These are phyloP conservation scores for Strigamia transsilvanica DNA, from an alignment of 2,888 invertebrate species.

Conservation along the genomic window DNA sequence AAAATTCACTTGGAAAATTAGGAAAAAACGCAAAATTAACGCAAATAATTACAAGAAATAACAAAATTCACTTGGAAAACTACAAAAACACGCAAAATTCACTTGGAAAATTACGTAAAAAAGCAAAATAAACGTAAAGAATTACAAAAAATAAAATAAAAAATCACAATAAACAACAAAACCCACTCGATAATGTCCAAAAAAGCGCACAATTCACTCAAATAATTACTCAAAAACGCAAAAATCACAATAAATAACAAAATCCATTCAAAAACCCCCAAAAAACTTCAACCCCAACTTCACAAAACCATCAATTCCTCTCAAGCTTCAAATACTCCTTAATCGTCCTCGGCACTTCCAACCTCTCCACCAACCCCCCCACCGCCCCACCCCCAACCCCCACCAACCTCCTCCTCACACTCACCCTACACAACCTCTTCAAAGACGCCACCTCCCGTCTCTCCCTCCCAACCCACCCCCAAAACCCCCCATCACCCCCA, in stretches of 20 bases:
- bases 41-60: not conserved
- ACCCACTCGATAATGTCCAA: too few species aligned
- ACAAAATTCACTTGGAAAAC: not conserved
- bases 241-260: not conserved
- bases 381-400: not conserved
- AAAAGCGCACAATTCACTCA: too few species aligned
- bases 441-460: not conserved
- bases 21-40: not conserved
- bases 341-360: not conserved
- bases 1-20: not conserved
- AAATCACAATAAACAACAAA: too few species aligned
- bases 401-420: not conserved
- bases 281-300: too few species aligned
- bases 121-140: not conserved
- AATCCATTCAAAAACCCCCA: too few species aligned
- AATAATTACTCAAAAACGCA: too few species aligned
- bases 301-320: not conserved
- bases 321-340: conserved; percentile 9
- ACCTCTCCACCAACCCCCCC: not conserved
- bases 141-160: not conserved
- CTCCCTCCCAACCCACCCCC: not conserved
- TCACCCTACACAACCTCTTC: not conserved
- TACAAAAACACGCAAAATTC: not conserved
- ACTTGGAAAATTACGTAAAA: not conserved
- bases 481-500: not conserved